Evolutionary conservation across 2,888 invertebrate species (phyloP).

Genomic region (Lamellibrachia satsuma): DNA sequence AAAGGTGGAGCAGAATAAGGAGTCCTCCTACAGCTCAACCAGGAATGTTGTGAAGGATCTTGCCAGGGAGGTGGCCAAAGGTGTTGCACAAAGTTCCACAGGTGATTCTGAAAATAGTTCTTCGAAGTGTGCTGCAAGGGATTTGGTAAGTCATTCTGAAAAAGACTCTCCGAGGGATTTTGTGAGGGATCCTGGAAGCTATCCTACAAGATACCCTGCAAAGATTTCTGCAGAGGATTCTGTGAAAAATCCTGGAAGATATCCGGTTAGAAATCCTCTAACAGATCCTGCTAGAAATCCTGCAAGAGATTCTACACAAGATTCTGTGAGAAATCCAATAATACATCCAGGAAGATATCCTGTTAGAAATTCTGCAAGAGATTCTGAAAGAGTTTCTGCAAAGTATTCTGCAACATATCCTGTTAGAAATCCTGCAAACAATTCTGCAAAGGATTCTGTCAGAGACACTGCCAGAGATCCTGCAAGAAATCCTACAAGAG

Average conservation of each 20-base stretch:
- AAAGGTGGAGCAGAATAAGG: neutral
- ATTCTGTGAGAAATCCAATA: constrained; percentile 17
- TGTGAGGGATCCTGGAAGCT: neutral
- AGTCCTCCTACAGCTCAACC: neutral
- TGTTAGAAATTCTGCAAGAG: neutral
- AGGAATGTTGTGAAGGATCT: neutral
- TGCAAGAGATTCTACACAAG: constrained; percentile 9
- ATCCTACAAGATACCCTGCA: neutral
- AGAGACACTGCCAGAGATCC: neutral
- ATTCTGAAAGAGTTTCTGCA: neutral
- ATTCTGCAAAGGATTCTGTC: neutral
- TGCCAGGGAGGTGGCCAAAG: neutral
- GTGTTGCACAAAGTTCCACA: neutral
- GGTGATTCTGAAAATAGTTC: neutral
- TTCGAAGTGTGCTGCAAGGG: neutral
- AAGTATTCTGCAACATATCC: neutral
- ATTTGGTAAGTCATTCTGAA: neutral
- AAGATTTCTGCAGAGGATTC: neutral
- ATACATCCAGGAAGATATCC: neutral
- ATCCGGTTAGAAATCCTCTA: neutral
- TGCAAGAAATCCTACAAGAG: neutral
- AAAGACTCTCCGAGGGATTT: neutral
- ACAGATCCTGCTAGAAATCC: neutral
- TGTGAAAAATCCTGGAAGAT: neutral
- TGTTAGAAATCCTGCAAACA: neutral